Conservation (phyloP, 1,140 invertebrate species). For the Teleopsis dalmanni region DNA sequence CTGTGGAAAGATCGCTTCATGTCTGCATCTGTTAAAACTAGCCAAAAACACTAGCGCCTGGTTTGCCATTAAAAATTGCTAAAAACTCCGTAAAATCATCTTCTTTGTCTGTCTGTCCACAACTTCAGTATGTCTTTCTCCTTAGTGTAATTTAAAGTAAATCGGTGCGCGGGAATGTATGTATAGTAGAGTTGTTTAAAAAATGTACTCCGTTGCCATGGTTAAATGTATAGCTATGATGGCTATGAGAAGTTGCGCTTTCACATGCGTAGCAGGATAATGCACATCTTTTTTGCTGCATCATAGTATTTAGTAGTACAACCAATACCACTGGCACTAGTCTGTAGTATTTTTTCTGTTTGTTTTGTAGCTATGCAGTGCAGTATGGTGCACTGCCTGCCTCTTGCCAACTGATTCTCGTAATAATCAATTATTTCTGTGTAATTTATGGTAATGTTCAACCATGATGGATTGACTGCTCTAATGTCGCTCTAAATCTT, state of each 20-base stretch:
- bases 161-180: conserved; percentile 27
- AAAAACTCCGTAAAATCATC: background rate
- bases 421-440: conserved; percentile 46
- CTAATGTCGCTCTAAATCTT: conserved; percentile 46
- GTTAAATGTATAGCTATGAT: background rate
- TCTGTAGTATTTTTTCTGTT: background rate
- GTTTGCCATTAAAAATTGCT: conserved; percentile 3
- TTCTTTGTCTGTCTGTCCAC: background rate
- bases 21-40: background rate
- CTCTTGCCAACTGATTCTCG: conserved; percentile 17
- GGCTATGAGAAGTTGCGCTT: background rate
- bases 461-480: conserved; percentile 46
- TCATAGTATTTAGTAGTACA: background rate
- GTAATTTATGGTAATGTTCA: conserved; percentile 46
- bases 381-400: background rate
- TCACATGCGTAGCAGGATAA: conserved; percentile 3
- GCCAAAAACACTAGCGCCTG: background rate
- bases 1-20: background rate
- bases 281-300: background rate
- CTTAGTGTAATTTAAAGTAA: conserved; percentile 44
- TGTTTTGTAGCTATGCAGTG: background rate
- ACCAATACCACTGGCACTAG: background rate
- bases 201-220: background rate
- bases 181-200: background rate
- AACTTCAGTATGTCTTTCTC: conserved; percentile 16